Conservation (phyloP, 2,888 invertebrate genomes). For the Drosophila melanocephala region DNA sequence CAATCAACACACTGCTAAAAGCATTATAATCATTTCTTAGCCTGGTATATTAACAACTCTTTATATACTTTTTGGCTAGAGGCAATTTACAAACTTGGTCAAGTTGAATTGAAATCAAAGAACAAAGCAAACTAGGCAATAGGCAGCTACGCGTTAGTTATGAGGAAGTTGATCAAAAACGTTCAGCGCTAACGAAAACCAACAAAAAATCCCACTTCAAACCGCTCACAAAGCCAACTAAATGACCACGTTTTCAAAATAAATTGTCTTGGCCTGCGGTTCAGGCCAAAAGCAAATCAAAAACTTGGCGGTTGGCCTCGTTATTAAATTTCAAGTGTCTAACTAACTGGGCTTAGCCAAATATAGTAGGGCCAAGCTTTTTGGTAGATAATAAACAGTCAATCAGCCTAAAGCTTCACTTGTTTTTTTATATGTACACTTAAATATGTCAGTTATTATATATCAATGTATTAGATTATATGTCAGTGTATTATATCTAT, state of each 20-base stretch:
- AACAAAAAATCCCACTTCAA: not conserved
- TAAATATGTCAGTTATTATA: conserved; percentile 10
- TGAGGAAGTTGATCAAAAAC: conserved; percentile 58
- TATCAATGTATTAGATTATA: not conserved
- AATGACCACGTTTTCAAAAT: conserved; percentile 14
- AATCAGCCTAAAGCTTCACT: not conserved
- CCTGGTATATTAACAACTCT: conserved; percentile 1
- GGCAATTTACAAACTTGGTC: conserved; percentile 29
- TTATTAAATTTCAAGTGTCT: conserved; percentile 72
- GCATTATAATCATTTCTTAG: not conserved
- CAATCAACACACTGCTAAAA: conserved; percentile 8
- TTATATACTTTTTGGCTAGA: conserved; percentile 2
- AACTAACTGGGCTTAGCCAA: conserved; percentile 31
- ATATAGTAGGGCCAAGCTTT: conserved; percentile 18
- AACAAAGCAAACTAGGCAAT: conserved; percentile 28
- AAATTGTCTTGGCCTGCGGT: conserved; percentile 37
- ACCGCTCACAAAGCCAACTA: not conserved
- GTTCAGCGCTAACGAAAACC: conserved; percentile 24
- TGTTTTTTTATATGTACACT: conserved; percentile 12
- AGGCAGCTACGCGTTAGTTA: conserved; percentile 21
- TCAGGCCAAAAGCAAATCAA: conserved; percentile 30
- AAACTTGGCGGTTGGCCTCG: conserved; percentile 50
- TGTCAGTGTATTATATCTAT: conserved; percentile 8
- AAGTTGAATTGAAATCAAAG: conserved; percentile 22
- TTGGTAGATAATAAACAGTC: conserved; percentile 1